Evolutionary conservation across 2,888 invertebrate genomes (phyloP), one percentile per base, ranked within the genome.

Genomic region (Chrysolina americana): DNA sequence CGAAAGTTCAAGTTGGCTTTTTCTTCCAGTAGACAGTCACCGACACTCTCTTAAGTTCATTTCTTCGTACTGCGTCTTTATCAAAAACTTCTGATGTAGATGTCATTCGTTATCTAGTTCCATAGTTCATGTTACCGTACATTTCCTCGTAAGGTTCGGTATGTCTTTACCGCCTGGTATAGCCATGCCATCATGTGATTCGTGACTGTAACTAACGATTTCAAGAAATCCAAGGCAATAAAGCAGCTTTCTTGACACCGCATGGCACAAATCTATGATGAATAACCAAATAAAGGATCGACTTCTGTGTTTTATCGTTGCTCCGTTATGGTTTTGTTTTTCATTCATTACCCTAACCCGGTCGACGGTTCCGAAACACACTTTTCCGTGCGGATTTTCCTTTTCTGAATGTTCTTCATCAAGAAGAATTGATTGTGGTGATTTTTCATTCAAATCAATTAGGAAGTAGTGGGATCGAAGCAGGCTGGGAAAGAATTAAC

Each of bases 231-330:
- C 73, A 53, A 47, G 71, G 56, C 73, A 59, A 76, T 78, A 76
- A 78, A 71, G 68, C 68, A 56, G 56, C 72, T 65, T 76, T 72
- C 78, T 78, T 79, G 79, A 77, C 79, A 81, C 79, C 59, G 78
- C 74, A 75, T 79, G 79, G 79, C 78, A 79, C 79, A 80, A 76
- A 66, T 80, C 72, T 78, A 78, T 79, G 76, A 74, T 75, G 74
- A 75, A 78, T 74, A 75, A 48, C 76, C 65, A 68, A 78, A 80
- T 73, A 74, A 75, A 76, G 73, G 41, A 28, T 53, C 41, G 41
- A 41, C 41, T 53, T 21, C 53, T 36, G 68, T 28, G 53, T 68
- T 53, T 68, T 68, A 68, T 68, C 53, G 68, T 53, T 48, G 68
- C 53, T 41, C 19, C 28, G 41, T 56, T 53, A 68, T 68, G 68